A percentile compares a stretch with the other conserved stretches of the same genome.
phyloP scores from a whole-genome alignment of 2,797 vertebrate species.

The Coreius guichenoti region DNA sequence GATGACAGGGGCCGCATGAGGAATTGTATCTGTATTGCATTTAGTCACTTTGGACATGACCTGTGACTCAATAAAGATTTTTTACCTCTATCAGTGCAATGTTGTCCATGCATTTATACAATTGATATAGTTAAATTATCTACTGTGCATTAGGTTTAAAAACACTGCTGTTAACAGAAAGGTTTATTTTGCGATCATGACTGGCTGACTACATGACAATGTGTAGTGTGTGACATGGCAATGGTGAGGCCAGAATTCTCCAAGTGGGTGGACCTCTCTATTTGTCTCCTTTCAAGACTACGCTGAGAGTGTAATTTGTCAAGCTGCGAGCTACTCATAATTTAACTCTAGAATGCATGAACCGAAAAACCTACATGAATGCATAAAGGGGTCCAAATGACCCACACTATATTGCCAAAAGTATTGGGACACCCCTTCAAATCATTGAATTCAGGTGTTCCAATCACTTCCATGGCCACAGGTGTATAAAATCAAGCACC shows the following conservation, averaged over 20 bases:
- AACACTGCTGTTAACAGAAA: background rate
- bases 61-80: conserved; percentile 76
- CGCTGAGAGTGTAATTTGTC: background rate
- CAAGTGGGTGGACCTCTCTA: background rate
- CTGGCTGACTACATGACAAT: background rate
- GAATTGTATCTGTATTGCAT: conserved; percentile 61
- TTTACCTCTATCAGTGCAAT: conserved; percentile 63
- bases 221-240: no score
- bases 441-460: no score
- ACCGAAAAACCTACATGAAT: background rate
- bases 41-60: conserved; percentile 69
- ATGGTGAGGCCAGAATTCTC: background rate
- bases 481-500: no score
- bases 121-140: background rate
- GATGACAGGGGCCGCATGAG: conserved; percentile 62
- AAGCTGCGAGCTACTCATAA: background rate
- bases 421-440: no score
- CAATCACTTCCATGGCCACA: no score
- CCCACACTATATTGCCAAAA: no score
- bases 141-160: background rate
- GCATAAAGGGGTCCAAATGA: background rate
- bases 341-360: background rate
- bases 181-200: background rate
- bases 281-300: background rate
- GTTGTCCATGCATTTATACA: background rate